Conservation (phyloP, 64 coral and sea anemone species). For the Cladopsammia gracilis region DNA sequence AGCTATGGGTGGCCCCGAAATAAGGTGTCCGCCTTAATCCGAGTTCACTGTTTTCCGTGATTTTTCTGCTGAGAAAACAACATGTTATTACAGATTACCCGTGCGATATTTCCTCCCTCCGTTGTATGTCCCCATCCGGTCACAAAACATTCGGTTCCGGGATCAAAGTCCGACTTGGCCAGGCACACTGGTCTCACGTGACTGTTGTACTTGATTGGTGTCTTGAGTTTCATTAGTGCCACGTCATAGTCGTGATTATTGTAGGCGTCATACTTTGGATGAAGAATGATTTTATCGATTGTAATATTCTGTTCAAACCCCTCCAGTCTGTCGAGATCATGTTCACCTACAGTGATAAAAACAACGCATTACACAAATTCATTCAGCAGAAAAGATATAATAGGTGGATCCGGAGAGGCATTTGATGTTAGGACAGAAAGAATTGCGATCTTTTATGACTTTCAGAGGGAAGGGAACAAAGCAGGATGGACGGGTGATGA, state of each 20-base stretch:
- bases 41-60: too few relatives aligned
- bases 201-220: constrained; percentile 60
- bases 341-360: constrained; percentile 45
- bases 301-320: constrained; percentile 70
- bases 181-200: constrained; percentile 80
- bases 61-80: too few relatives aligned
- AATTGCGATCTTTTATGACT: too few relatives aligned
- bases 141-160: constrained; percentile 55
- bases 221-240: constrained; percentile 82
- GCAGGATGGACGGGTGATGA: too few relatives aligned
- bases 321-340: constrained; percentile 66
- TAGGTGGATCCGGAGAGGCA: too few relatives aligned
- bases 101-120: constrained; percentile 55
- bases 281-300: constrained; percentile 72
- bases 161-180: constrained; percentile 43
- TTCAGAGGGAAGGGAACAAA: too few relatives aligned
- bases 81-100: neutral
- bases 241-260: constrained; percentile 86
- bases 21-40: too few relatives aligned
- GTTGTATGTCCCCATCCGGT: constrained; percentile 79
- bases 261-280: constrained; percentile 60
- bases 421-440: too few relatives aligned
- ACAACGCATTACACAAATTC: too few relatives aligned
- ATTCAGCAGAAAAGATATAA: too few relatives aligned
- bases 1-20: too few relatives aligned